Conservation (phyloP, 2,888 invertebrate species). For the Andrena flavipes region DNA sequence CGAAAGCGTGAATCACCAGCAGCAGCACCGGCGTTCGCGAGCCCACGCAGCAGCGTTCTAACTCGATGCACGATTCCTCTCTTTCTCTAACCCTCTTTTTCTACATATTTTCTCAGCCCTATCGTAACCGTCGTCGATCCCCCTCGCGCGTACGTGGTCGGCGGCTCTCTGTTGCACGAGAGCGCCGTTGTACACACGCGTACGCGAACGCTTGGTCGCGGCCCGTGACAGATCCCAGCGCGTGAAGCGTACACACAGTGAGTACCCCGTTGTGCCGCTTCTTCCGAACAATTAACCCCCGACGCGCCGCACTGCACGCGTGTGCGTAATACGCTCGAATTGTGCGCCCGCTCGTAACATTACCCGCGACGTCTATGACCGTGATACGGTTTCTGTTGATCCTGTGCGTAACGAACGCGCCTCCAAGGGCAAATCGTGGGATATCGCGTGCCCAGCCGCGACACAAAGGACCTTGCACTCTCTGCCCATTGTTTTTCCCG, state of each 20-base stretch:
- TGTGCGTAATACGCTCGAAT: not conserved
- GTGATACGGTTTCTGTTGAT: conserved; percentile 61
- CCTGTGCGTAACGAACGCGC: conserved; percentile 53
- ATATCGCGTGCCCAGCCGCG: not conserved
- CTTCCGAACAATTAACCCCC: conserved; percentile 29
- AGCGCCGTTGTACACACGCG: conserved; percentile 22
- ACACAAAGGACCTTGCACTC: not conserved
- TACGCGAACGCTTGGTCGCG: conserved; percentile 32
- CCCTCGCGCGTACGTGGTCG: conserved; percentile 5
- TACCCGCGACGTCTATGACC: conserved; percentile 32
- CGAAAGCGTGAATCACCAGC: conserved; percentile 77
- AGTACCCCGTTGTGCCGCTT: conserved; percentile 48
- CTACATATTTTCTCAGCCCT: conserved; percentile 38
- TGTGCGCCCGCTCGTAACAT: conserved; percentile 29
- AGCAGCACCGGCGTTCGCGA: conserved; percentile 71
- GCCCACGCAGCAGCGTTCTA: conserved; percentile 62
- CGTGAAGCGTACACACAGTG: conserved; percentile 39
- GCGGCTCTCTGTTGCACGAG: not conserved
- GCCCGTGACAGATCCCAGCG: conserved; percentile 48
- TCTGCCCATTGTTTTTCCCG: not conserved
- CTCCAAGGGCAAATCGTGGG: conserved; percentile 53
- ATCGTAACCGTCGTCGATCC: not conserved
- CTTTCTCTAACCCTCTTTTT: conserved; percentile 40
- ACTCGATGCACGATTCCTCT: conserved; percentile 59
- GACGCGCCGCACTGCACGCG: not conserved